A percentile compares a stretch with the other conserved stretches of the same genome.
Evolutionary conservation across 2,113 vertebrate species (phyloP).

Genomic region (Anthoscopus minutus): DNA sequence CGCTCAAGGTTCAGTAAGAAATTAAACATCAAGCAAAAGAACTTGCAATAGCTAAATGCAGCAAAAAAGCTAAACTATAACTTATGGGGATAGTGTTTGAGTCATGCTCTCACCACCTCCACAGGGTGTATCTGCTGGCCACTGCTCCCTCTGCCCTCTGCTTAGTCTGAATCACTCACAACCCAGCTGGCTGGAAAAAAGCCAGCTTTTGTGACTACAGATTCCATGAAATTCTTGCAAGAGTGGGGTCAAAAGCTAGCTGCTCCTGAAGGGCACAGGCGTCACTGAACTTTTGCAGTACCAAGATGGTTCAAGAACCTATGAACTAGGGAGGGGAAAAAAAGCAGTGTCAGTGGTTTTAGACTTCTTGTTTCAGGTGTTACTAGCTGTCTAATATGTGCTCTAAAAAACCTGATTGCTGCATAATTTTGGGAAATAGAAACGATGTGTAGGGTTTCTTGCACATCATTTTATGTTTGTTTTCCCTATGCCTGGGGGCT

Average conservation of each 20-base stretch:
- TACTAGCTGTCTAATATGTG: background rate
- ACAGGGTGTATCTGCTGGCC: background rate
- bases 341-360: background rate
- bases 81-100: background rate
- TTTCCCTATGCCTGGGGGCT: background rate
- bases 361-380: background rate
- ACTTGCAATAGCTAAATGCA: background rate
- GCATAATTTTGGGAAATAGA: background rate
- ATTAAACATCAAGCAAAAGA: slow-evolving; percentile 25
- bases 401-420: background rate
- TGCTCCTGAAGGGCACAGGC: background rate
- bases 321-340: background rate
- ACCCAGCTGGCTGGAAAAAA: background rate
- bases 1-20: background rate
- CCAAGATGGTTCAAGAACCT: background rate
- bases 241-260: background rate
- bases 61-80: background rate
- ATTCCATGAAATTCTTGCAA: background rate
- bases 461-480: background rate
- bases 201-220: background rate
- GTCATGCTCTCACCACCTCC: background rate
- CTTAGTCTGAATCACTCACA: background rate
- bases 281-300: background rate
- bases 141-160: background rate
- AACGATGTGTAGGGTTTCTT: background rate